Percentiles rank a stretch among this genome's conserved stretches.
These are phyloP conservation scores for Schizothorax lantsangensis DNA, from an alignment of 2,797 vertebrate species.

Conservation along the genomic window DNA sequence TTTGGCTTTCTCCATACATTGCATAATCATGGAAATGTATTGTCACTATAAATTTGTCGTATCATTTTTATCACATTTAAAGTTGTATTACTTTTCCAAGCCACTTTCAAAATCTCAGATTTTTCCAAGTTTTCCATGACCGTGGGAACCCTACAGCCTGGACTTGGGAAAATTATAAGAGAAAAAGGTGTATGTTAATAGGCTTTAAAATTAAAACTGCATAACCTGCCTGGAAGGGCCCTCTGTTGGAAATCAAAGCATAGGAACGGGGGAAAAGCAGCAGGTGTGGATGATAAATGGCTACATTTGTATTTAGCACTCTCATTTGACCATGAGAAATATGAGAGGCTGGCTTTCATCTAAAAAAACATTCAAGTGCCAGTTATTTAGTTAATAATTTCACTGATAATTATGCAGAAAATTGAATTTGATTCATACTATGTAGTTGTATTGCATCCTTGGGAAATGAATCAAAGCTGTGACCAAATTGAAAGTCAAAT, in stretches of 20 bases:
- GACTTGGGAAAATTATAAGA: not conserved
- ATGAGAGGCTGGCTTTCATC: slow-evolving; percentile 16
- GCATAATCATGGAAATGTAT: not conserved
- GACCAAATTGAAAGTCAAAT: slow-evolving; percentile 37
- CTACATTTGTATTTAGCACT: not conserved
- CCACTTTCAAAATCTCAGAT: not conserved
- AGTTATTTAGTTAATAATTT: not conserved
- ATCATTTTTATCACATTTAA: not conserved
- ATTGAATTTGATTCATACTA: not conserved
- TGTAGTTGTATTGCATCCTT: slow-evolving; percentile 19
- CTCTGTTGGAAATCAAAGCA: slow-evolving; percentile 16
- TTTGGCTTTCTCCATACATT: not conserved
- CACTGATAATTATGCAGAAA: not conserved
- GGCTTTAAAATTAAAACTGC: not conserved
- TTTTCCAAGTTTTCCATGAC: not conserved
- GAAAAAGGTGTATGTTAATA: not conserved
- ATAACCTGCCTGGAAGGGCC: not conserved
- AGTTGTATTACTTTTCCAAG: not conserved
- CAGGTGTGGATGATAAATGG: not conserved
- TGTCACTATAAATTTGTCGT: not conserved
- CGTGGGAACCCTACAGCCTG: not conserved
- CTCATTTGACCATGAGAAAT: slow-evolving; percentile 21
- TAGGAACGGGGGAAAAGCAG: not conserved
- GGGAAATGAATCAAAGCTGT: not conserved
- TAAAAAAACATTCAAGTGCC: not conserved